Base-by-base conservation (phyloP, 2,113 vertebrate genomes). In the Phodopus roborovskii region DNA sequence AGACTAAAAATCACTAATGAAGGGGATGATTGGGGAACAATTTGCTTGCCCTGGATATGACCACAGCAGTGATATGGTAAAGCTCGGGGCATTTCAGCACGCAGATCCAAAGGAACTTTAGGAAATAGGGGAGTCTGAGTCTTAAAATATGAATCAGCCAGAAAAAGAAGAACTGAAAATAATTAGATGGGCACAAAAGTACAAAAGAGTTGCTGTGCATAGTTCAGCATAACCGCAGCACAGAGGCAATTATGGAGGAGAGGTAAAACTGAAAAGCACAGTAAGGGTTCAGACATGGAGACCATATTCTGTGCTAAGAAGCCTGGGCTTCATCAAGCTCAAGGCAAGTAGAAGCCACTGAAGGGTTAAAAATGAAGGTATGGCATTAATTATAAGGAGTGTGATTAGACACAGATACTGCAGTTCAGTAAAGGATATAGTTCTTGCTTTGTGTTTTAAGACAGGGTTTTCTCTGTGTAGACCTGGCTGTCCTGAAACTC, bases 1-100 rank as follows among this genome's bases (percentile, higher is more conserved):
- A 48, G 36, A 92, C 48, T 86, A 20, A 62, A 96, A 90, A 92
- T 90, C 79, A 64, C 73, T 94, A 85, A 82, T 6, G 11, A 60
- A 53, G 83, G 56, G 87, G 24, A 24, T 45, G 26, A 50, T 64
- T 0, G 48, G 9, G 13, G 6, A 93, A 64, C 16, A 77, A 36
- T 85, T 39, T 7, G 28, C 75, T 66, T 0, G 5, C 50, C 87
- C 68, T 73, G 58, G 53, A 33, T n/a, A n/a, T n/a, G n/a, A n/a
- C 22, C 9, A 26, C 42, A 30, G 12, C 0, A 71, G 45, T 20
- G 28, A 48, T 50, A 5, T 7, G 62, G 64, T 2, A 53, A 66
- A 39, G 28, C 36, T 22, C 0, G 56, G 1, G 42, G 53, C 39
- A n/a, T 28, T 30, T 78, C 22, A 42, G 60, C 87, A 30, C 74